These are phyloP conservation scores for Natator depressus DNA, from an alignment of 2,113 vertebrate species.

Conservation along the genomic window DNA sequence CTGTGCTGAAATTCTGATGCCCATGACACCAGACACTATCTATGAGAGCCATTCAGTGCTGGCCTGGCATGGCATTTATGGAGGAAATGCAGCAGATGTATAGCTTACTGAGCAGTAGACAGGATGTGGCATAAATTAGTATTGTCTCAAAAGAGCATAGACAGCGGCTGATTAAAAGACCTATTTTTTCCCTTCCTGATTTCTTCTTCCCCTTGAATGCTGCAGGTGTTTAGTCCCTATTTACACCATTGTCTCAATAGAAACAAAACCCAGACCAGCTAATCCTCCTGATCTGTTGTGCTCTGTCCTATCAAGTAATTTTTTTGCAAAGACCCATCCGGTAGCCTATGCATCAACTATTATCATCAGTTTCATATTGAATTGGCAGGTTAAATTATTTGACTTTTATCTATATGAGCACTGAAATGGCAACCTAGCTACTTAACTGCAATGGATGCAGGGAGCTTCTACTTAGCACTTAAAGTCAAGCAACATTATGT, in stretches of 20 bases:
- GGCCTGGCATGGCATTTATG: neutral
- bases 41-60: neutral
- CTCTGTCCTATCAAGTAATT: constrained; percentile 43
- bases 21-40: neutral
- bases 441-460: constrained; percentile 17
- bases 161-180: neutral
- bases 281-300: neutral
- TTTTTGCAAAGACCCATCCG: constrained; percentile 65
- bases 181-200: neutral
- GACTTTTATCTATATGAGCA: constrained; percentile 60
- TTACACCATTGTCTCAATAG: neutral
- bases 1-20: neutral
- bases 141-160: neutral
- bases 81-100: neutral
- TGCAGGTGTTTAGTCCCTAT: constrained; percentile 20
- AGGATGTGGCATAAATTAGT: neutral
- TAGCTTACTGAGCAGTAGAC: neutral
- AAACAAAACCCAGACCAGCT: constrained; percentile 10
- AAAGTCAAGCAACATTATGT: neutral
- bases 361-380: constrained; percentile 73
- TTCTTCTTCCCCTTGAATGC: neutral
- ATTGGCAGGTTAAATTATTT: constrained; percentile 72
- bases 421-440: constrained; percentile 31
- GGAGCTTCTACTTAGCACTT: neutral
- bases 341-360: constrained; percentile 59